Percentiles rank a stretch among this genome's conserved stretches.
Evolutionary conservation across 2,113 vertebrate genomes (phyloP).

Genomic region (Labeo rohita): DNA sequence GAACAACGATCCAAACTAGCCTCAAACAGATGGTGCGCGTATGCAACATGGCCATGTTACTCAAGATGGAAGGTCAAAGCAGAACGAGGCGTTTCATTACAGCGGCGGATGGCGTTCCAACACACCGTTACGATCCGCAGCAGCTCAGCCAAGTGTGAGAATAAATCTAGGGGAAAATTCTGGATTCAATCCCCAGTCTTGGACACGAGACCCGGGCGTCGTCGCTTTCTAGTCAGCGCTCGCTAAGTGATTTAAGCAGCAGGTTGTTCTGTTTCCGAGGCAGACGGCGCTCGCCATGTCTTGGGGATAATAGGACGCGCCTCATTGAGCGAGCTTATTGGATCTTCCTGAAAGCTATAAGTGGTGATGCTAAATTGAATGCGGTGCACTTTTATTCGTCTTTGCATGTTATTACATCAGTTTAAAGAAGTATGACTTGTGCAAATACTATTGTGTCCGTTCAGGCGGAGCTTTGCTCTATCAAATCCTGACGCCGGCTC

Average conservation of each 20-base stretch:
- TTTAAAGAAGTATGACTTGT: conserved; percentile 63
- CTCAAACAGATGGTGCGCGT: not conserved
- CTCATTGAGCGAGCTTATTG: conserved; percentile 76
- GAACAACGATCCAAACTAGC: not conserved
- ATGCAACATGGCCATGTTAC: not conserved
- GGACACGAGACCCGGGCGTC: not conserved
- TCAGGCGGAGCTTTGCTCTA: conserved; percentile 54
- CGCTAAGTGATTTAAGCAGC: conserved; percentile 40
- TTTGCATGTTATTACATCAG: conserved; percentile 63
- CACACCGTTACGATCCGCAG: not conserved
- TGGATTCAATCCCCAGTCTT: not conserved
- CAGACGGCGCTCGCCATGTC: conserved; percentile 60
- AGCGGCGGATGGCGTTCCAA: not conserved
- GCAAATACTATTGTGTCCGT: conserved; percentile 63
- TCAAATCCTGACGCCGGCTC: conserved; percentile 54
- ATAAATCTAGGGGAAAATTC: not conserved
- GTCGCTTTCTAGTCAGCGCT: not conserved
- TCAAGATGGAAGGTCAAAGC: not conserved
- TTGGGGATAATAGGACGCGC: conserved; percentile 65
- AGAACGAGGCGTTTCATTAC: not conserved
- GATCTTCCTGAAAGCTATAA: conserved; percentile 72
- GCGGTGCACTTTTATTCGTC: conserved; percentile 58
- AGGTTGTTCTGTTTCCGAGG: conserved; percentile 37
- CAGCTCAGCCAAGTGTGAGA: not conserved
- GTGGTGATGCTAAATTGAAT: conserved; percentile 71